Evolutionary conservation across 1,140 invertebrate genomes (phyloP), one percentile per base, ranked within the genome.

Genomic region (Drosophila subpulchrella): DNA sequence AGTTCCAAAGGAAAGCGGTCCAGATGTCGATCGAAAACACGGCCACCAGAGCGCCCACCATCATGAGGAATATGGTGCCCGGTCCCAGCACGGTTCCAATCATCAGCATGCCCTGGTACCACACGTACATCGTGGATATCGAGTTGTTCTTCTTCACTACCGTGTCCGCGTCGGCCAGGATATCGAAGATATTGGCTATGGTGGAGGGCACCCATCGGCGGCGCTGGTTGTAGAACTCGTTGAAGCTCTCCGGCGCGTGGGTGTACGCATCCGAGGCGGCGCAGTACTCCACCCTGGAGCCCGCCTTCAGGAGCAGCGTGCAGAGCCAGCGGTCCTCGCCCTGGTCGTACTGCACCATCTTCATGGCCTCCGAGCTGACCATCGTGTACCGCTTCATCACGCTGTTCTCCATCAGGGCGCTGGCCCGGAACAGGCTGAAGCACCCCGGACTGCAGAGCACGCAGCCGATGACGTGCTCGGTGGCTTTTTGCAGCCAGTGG

Each of bases 401-500:
- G 78, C 97, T 97, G 84, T 98, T 96, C 75, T 98, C 96, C 97
- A 98, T 98, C 3, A 98, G 93, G 27, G 97, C 96, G 90, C 96
- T 95, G 8, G 96, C 97, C 65, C 97, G 94, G 83, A 98, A 98
- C 2, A 98, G 92, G 8, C 97, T 97, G 93, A 98, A 98, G 92
- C 97, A 98, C 32, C 98, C 97, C 13, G 97, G 97, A 90, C 96
- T 96, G 93, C 97, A 98, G 6, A 98, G 94, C 3, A 98, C 97
- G 91, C 97, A 97, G 2, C 95, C 97, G 82, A 97, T 97, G 82
- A 97, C 96, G 85, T 98, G 97, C 92, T 98, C 97, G 0, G 97
- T 98, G n/a, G 97, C 96, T 91, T 98, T 98, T 93, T 98, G 97
- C 47, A 98, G 94, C 97, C 97, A 98, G 94, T 98, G 97, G 1